These are phyloP conservation scores for Acanthurus tractus DNA, from an alignment of 2,797 vertebrate genomes.

Conservation along the genomic window DNA sequence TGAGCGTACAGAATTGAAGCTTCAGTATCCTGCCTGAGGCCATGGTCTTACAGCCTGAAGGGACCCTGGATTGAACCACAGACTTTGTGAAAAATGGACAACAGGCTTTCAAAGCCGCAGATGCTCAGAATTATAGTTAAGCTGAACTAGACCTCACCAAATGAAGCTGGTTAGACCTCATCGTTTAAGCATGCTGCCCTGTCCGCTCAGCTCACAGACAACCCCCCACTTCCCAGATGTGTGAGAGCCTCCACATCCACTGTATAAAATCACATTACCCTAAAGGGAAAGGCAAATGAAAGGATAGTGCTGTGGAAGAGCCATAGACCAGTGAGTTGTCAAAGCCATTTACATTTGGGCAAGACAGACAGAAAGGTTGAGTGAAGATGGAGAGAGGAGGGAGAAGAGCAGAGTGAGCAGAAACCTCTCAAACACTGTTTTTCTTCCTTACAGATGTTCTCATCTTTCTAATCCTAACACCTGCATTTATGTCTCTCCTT, in stretches of 20 bases:
- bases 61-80: too few species aligned
- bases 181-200: slow-evolving; percentile 63
- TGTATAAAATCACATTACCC: slow-evolving; percentile 84
- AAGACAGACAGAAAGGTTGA: slow-evolving; percentile 44
- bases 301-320: slow-evolving; percentile 83
- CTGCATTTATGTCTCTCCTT: slow-evolving; percentile 39
- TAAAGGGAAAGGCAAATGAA: slow-evolving; percentile 89
- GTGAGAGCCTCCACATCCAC: slow-evolving; percentile 63
- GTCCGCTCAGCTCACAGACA: slow-evolving; percentile 72
- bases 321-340: slow-evolving; percentile 88
- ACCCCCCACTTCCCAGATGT: slow-evolving; percentile 19
- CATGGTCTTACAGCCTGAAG: too few species aligned
- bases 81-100: too few species aligned
- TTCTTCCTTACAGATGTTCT: slow-evolving; percentile 64
- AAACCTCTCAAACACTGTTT: slow-evolving; percentile 22
- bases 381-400: slow-evolving; percentile 34
- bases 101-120: too few species aligned
- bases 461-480: slow-evolving; percentile 50
- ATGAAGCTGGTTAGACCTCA: slow-evolving; percentile 16
- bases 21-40: too few species aligned
- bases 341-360: slow-evolving; percentile 85
- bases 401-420: slow-evolving; percentile 17
- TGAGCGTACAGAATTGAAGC: too few species aligned
- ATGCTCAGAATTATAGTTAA: too few species aligned
- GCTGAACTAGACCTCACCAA: background rate